Percentiles rank a stretch among this genome's conserved stretches.
These are phyloP conservation scores for Drosophila picticornis DNA, from an alignment of 2,888 invertebrate genomes.

Conservation along the genomic window DNA sequence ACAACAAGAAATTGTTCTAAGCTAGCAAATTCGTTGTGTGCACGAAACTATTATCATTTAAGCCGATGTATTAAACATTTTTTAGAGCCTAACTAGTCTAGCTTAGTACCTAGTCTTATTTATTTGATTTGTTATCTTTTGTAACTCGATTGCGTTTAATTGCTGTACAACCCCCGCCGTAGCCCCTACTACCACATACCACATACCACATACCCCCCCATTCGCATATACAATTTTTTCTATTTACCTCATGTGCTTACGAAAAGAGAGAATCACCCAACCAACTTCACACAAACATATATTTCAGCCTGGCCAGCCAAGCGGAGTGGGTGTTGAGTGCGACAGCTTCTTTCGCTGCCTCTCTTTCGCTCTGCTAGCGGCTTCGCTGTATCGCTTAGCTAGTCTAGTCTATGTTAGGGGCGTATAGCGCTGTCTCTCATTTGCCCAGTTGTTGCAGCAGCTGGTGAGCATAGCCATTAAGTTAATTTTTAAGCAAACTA, in stretches of 20 bases:
- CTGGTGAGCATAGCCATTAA: slow-evolving; percentile 34
- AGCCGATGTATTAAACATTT: slow-evolving; percentile 26
- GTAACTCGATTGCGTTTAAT: slow-evolving; percentile 28
- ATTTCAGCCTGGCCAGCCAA: neutral
- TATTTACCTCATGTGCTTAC: slow-evolving; percentile 3
- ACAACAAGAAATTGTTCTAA: slow-evolving; percentile 30
- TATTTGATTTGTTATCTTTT: slow-evolving; percentile 45
- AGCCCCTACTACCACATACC: neutral
- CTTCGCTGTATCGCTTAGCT: slow-evolving; percentile 31
- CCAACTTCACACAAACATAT: neutral
- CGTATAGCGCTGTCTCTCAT: slow-evolving; percentile 27
- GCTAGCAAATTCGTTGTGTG: slow-evolving; percentile 35
- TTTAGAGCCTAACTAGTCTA: slow-evolving; percentile 25
- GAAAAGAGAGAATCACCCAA: neutral
- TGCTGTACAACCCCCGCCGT: slow-evolving; percentile 21
- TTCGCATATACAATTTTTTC: neutral
- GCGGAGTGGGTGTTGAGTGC: neutral
- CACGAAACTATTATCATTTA: slow-evolving; percentile 36
- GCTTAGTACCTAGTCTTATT: slow-evolving; percentile 36
- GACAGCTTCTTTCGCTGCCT: slow-evolving; percentile 5
- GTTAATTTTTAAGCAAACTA: slow-evolving; percentile 48
- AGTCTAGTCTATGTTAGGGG: slow-evolving; percentile 36
- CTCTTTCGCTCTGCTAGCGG: slow-evolving; percentile 34
- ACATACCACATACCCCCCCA: neutral
- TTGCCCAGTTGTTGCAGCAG: slow-evolving; percentile 12